Evolutionary conservation across 2,113 vertebrate genomes (phyloP).

Genomic region (Cairina moschata): DNA sequence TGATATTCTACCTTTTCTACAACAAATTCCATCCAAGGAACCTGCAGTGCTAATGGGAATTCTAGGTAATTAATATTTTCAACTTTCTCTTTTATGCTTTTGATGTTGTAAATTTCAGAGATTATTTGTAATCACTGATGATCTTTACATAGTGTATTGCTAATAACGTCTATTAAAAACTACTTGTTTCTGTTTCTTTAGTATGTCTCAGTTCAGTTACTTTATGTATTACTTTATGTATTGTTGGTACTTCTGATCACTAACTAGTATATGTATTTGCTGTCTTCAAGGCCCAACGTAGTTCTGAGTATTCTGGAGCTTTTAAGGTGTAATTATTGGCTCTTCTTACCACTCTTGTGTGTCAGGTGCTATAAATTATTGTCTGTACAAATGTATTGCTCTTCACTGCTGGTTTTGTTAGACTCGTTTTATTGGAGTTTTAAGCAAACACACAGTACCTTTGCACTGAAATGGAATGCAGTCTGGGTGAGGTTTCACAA

Average conservation of each 20-base stretch:
- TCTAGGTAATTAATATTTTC: constrained; percentile 82
- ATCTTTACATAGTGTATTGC: not conserved
- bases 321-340: not conserved
- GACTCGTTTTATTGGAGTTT: not conserved
- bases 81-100: not conserved
- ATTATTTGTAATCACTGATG: not conserved
- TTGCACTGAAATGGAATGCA: not conserved
- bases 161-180: not conserved
- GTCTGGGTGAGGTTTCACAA: not conserved
- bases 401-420: not conserved
- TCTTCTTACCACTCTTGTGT: not conserved
- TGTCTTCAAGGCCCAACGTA: not conserved
- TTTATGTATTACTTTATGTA: not conserved
- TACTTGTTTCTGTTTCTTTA: not conserved
- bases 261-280: not conserved
- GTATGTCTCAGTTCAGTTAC: not conserved
- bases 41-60: constrained; percentile 98
- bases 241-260: not conserved
- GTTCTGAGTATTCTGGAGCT: not conserved
- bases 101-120: not conserved
- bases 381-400: not conserved
- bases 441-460: not conserved
- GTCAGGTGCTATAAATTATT: not conserved
- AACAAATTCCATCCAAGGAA: constrained; percentile 97
- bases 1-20: constrained; percentile 96